Evolutionary conservation across 2,888 invertebrate genomes (phyloP).

Genomic region (Synergus gifuensis): DNA sequence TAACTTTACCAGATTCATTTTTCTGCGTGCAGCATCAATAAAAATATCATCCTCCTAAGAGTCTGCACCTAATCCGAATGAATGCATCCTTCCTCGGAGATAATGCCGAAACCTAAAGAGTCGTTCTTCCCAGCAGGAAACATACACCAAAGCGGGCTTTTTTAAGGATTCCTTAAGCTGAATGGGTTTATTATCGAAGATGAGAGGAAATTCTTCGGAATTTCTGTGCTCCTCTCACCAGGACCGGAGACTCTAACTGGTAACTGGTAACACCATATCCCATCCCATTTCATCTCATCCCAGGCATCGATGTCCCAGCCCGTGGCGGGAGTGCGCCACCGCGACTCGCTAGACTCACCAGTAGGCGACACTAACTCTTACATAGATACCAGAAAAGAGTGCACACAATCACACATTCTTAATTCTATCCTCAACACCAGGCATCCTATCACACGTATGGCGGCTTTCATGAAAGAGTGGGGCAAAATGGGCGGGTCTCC

Average conservation of each 20-base stretch:
- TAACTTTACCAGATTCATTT: no score
- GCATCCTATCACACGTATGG: conserved; percentile 59
- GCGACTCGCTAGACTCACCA: conserved; percentile 29
- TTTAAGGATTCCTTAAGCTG: conserved; percentile 10
- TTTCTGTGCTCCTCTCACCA: neutral
- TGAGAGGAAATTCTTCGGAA: conserved; percentile 36
- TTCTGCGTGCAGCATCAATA: neutral
- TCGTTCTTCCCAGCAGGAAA: neutral
- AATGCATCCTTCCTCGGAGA: neutral
- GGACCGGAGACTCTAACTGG: neutral
- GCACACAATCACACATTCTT: neutral
- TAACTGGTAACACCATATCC: neutral
- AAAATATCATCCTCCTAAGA: neutral
- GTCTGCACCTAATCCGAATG: conserved; percentile 2
- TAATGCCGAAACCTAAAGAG: neutral
- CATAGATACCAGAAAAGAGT: conserved; percentile 22
- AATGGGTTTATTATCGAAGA: conserved; percentile 26
- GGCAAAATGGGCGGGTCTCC: conserved; percentile 64
- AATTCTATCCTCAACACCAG: conserved; percentile 20
- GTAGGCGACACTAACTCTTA: conserved; percentile 33
- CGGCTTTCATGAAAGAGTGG: conserved; percentile 56
- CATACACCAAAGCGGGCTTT: conserved; percentile 10
- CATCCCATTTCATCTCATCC: conserved; percentile 25
- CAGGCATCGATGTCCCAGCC: conserved; percentile 40
- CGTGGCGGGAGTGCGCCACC: conserved; percentile 40